These are phyloP conservation scores for Lamproptera curius DNA, from an alignment of 2,888 invertebrate genomes.

Conservation along the genomic window DNA sequence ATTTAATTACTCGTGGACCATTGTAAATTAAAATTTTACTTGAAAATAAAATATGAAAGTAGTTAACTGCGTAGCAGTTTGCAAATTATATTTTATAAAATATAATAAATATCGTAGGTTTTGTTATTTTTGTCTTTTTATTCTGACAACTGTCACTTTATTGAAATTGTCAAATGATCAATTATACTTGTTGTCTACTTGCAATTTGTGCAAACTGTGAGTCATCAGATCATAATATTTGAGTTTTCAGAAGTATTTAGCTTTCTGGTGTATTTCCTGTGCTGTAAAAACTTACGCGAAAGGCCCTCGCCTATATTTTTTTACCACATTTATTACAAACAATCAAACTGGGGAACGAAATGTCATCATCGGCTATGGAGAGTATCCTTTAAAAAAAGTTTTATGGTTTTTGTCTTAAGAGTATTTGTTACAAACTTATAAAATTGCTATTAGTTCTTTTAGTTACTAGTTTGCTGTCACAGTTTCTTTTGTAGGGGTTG, in stretches of 20 bases:
- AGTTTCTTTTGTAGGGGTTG: no score
- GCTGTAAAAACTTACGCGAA: constrained; percentile 15
- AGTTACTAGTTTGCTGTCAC: no score
- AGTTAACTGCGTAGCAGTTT: no score
- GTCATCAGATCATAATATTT: constrained; percentile 26
- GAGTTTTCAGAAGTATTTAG: background rate
- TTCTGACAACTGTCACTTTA: no score
- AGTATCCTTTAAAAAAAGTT: constrained; percentile 86
- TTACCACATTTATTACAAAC: constrained; percentile 40
- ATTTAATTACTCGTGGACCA: no score
- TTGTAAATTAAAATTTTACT: no score
- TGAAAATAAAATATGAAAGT: no score
- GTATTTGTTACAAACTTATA: no score
- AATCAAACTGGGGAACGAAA: constrained; percentile 90
- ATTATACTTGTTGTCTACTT: background rate
- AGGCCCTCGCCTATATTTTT: constrained; percentile 38
- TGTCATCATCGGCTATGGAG: constrained; percentile 93
- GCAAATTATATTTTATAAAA: no score
- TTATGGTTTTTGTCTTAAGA: background rate
- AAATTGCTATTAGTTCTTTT: no score
- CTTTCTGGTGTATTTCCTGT: background rate
- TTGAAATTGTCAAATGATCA: background rate
- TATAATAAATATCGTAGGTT: no score
- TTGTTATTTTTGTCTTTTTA: no score
- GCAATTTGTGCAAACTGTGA: constrained; percentile 18